Conservation (phyloP, 2,113 vertebrate species). For the Helogale parvula region DNA sequence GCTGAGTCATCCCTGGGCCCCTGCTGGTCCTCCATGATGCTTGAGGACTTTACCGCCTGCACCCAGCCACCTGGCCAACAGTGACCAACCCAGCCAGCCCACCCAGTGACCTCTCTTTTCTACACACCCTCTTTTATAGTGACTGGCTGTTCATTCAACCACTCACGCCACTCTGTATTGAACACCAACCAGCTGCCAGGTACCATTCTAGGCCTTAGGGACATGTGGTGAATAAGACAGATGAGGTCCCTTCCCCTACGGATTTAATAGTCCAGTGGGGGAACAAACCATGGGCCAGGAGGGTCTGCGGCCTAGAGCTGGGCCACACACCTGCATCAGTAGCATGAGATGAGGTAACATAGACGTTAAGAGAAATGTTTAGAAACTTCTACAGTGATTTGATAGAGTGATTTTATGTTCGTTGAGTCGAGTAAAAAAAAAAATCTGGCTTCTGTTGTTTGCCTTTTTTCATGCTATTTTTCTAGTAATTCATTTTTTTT, state of each 20-base stretch:
- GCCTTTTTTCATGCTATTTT: not conserved
- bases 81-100: not conserved
- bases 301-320: not conserved
- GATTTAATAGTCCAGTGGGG: not conserved
- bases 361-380: not conserved
- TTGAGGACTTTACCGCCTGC: not conserved
- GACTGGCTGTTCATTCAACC: not conserved
- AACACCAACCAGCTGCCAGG: not conserved
- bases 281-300: not conserved
- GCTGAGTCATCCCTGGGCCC: accelerated
- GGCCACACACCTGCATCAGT: not conserved
- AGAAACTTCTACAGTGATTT: not conserved
- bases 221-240: not conserved
- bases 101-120: not conserved
- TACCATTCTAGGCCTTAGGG: not conserved
- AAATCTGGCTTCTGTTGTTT: not conserved
- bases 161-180: not conserved
- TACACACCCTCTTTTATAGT: not conserved
- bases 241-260: not conserved
- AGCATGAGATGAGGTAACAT: not conserved
- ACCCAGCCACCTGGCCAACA: not conserved
- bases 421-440: not conserved
- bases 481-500: not conserved
- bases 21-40: not conserved
- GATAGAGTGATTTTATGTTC: not conserved